Evolutionary conservation across 2,113 vertebrate species (phyloP).

Genomic region (Nanorana parkeri): DNA sequence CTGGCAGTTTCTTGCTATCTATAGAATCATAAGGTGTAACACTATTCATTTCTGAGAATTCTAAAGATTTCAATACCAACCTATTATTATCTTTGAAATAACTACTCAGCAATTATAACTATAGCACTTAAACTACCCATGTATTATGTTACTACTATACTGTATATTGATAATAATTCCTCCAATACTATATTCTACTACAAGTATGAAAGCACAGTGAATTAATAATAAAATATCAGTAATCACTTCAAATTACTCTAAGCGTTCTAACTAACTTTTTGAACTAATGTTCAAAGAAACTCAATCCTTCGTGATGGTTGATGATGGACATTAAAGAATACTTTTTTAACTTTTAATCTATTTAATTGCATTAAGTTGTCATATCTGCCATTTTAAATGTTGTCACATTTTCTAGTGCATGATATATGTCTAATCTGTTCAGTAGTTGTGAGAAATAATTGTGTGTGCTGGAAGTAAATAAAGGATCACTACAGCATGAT

Average conservation of each 20-base stretch:
- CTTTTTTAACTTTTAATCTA: not conserved
- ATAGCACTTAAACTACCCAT: not conserved
- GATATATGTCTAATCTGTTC: not conserved
- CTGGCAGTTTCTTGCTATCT: too few species aligned
- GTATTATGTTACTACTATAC: not conserved
- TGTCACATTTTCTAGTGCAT: slow-evolving; percentile 7
- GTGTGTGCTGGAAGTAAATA: slow-evolving; percentile 34
- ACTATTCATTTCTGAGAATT: too few species aligned
- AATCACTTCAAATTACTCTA: not conserved
- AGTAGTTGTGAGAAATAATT: slow-evolving; percentile 8
- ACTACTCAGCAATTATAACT: too few species aligned
- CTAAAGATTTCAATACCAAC: too few species aligned
- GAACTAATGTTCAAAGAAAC: not conserved
- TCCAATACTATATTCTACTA: not conserved
- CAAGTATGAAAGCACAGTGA: not conserved
- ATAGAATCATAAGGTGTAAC: too few species aligned
- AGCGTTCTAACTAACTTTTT: not conserved
- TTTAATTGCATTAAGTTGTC: slow-evolving; percentile 6
- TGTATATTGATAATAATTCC: not conserved
- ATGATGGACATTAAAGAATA: not conserved
- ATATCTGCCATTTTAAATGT: not conserved
- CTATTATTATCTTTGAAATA: too few species aligned
- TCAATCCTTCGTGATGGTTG: not conserved
- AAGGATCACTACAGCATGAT: slow-evolving; percentile 5
- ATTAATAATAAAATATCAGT: not conserved